A percentile compares a stretch with the other conserved stretches of the same genome.
These are phyloP conservation scores for Heterodera schachtii DNA, from an alignment of 1,140 invertebrate species.

Conservation along the genomic window DNA sequence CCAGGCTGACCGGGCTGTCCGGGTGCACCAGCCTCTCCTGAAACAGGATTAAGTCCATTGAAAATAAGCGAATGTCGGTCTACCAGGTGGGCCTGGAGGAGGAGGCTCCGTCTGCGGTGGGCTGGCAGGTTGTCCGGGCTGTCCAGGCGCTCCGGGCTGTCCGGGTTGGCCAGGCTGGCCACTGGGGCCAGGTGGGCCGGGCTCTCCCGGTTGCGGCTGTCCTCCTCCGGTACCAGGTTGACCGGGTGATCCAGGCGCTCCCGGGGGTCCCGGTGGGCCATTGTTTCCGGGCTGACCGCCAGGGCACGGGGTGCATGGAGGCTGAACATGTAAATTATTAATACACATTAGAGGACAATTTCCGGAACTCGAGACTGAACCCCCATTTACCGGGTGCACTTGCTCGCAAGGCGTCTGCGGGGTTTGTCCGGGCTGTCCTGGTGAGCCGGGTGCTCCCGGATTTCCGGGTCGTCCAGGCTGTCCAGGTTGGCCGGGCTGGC, in stretches of 20 bases:
- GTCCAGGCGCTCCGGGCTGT: constrained; percentile 39
- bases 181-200: constrained; percentile 45
- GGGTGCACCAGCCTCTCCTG: constrained; percentile 42
- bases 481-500: constrained; percentile 50
- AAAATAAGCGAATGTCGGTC: background rate
- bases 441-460: constrained; percentile 48
- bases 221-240: constrained; percentile 15
- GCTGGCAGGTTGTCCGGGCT: constrained; percentile 53
- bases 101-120: constrained; percentile 11
- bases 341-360: too few relatives aligned
- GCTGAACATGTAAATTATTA: constrained; percentile 4
- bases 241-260: constrained; percentile 35
- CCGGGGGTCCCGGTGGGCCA: constrained; percentile 52
- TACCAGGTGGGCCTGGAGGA: constrained; percentile 35
- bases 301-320: constrained; percentile 43
- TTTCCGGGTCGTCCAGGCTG: constrained; percentile 56
- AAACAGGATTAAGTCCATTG: background rate
- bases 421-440: constrained; percentile 33
- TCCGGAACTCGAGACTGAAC: too few relatives aligned
- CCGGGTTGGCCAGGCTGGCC: constrained; percentile 25
- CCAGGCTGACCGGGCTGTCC: constrained; percentile 44
- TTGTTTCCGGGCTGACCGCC: constrained; percentile 44
- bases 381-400: constrained; percentile 9
- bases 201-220: constrained; percentile 19
- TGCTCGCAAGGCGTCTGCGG: constrained; percentile 27